Percentiles rank a stretch among this genome's conserved stretches.
Evolutionary conservation across 2,797 vertebrate genomes (phyloP).

Genomic region (Falco columbarius): DNA sequence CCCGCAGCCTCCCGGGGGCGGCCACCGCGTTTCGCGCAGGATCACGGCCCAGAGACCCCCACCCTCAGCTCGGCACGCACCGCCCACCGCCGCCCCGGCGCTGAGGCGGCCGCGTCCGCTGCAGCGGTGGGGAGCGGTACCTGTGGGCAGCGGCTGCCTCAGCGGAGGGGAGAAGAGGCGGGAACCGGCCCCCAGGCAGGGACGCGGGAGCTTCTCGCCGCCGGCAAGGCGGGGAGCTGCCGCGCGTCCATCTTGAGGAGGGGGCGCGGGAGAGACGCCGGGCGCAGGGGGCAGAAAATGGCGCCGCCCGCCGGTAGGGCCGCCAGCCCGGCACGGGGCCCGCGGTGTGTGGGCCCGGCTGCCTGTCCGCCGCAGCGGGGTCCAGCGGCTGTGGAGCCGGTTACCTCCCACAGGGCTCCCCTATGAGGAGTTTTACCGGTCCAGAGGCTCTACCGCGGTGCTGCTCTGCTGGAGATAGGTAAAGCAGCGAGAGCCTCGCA

Average conservation of each 20-base stretch:
- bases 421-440: background rate
- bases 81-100: background rate
- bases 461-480: background rate
- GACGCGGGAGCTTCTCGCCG: accelerated
- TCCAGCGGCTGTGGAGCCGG: background rate
- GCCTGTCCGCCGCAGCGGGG: background rate
- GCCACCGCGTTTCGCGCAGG: background rate
- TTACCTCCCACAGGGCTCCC: accelerated
- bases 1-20: background rate
- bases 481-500: background rate
- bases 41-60: background rate
- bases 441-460: accelerated
- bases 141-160: background rate
- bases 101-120: too few species aligned
- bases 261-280: background rate
- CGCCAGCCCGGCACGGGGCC: background rate
- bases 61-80: background rate
- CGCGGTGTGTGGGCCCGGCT: accelerated
- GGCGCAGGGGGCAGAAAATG: background rate
- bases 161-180: accelerated
- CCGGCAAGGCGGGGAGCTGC: accelerated
- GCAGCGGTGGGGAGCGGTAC: background rate
- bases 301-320: background rate
- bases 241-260: background rate
- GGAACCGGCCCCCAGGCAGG: background rate